A percentile compares a stretch with the other conserved stretches of the same genome.
phyloP scores from a whole-genome alignment of 2,888 invertebrate species.

The Antheraea yamamai region DNA sequence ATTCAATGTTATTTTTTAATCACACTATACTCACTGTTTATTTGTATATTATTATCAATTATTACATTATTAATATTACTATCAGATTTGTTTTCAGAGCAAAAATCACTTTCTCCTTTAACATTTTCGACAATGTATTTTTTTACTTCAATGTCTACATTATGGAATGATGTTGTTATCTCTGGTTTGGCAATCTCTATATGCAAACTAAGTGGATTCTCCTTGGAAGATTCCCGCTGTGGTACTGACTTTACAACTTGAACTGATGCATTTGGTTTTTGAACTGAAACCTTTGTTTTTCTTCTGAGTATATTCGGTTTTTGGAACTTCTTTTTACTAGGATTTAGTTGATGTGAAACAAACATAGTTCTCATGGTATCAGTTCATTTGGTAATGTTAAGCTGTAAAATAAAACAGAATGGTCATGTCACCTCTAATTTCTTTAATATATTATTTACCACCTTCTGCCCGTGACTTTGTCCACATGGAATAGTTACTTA shows the following conservation, averaged over 20 bases:
- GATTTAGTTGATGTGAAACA: conserved; percentile 57
- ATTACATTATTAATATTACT: background rate
- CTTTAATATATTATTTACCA: background rate
- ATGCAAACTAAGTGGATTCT: conserved; percentile 6
- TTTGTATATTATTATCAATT: conserved; percentile 12
- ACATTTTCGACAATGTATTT: conserved; percentile 11
- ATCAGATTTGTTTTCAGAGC: background rate
- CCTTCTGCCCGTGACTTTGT: too few relatives aligned
- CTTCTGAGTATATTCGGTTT: conserved; percentile 73
- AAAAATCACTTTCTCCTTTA: background rate
- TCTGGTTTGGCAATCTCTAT: conserved; percentile 9
- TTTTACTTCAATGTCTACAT: background rate
- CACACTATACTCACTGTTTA: conserved; percentile 8
- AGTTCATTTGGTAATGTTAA: conserved; percentile 12
- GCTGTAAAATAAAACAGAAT: conserved; percentile 12
- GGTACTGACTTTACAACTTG: conserved; percentile 15
- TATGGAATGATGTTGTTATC: background rate
- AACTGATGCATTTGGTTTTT: conserved; percentile 37
- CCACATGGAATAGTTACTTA: too few relatives aligned
- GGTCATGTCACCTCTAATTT: background rate
- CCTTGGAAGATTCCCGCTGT: background rate
- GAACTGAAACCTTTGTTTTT: conserved; percentile 46
- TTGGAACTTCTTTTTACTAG: conserved; percentile 60
- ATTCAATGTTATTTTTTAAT: background rate
- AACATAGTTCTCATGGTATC: conserved; percentile 53